A percentile compares a stretch with the other conserved stretches of the same genome.
Evolutionary conservation across 2,113 vertebrate species (phyloP).

Genomic region (Terrapene triunguis): DNA sequence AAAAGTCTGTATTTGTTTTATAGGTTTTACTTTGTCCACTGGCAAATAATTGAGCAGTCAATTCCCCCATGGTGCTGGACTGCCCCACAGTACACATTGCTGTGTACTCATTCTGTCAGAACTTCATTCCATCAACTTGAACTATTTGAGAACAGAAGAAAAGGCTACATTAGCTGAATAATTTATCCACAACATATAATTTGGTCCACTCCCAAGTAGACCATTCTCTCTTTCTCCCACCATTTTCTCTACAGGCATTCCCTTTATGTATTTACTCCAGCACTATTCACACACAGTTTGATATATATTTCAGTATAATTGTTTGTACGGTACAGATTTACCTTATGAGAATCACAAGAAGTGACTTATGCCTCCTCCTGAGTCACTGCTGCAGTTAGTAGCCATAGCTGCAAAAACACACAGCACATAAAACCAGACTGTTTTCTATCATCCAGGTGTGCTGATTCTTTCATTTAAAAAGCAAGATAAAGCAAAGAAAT

Average conservation of each 20-base stretch:
- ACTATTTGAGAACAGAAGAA: neutral
- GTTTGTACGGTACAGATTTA: neutral
- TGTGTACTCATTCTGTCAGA: neutral
- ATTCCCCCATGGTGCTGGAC: neutral
- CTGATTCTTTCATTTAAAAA: neutral
- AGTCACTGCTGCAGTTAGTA: neutral
- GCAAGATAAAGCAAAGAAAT: neutral
- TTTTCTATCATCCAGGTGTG: neutral
- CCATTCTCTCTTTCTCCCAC: neutral
- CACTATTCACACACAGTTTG: neutral
- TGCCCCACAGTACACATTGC: accelerated
- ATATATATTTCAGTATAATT: neutral
- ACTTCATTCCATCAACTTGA: neutral
- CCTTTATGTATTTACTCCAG: neutral
- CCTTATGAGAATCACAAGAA: neutral
- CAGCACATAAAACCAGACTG: accelerated
- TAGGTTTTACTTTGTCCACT: neutral
- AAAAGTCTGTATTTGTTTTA: neutral
- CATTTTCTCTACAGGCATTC: neutral
- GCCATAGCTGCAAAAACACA: neutral
- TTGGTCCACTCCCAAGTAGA: neutral
- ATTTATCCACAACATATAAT: neutral
- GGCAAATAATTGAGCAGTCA: neutral
- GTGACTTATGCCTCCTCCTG: neutral
- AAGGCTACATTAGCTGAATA: neutral